Percentiles rank a stretch among this genome's conserved stretches.
Conservation (phyloP, 2,888 invertebrate species). For the Cephus pulcher region DNA sequence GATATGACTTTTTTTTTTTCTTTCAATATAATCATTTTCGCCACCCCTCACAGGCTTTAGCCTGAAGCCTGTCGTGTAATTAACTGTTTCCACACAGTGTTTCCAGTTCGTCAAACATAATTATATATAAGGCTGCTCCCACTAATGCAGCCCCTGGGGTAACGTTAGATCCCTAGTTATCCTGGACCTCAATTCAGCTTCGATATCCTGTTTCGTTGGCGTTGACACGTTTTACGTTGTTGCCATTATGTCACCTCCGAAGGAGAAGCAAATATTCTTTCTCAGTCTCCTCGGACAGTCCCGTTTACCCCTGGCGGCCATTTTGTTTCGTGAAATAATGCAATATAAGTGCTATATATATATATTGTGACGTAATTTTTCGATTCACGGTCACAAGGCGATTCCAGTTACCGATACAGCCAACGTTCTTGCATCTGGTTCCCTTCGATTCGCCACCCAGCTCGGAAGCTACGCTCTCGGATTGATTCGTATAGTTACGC, state of each 20-base stretch:
- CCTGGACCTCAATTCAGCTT: background rate
- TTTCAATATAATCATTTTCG: background rate
- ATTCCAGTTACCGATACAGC: too few relatives aligned
- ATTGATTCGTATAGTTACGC: too few relatives aligned
- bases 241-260: background rate
- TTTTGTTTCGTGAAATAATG: background rate
- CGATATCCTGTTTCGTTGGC: background rate
- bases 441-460: too few relatives aligned
- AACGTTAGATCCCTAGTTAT: background rate
- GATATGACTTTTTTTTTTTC: background rate
- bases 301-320: background rate
- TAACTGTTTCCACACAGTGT: conserved; percentile 17
- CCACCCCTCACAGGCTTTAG: background rate
- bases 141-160: conserved; percentile 20
- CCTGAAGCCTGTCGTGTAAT: conserved; percentile 9
- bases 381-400: too few relatives aligned
- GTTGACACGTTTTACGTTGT: background rate
- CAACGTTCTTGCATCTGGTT: too few relatives aligned
- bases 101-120: conserved; percentile 26
- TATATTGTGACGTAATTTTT: too few relatives aligned
- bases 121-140: conserved; percentile 15
- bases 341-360: background rate
- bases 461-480: too few relatives aligned
- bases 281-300: too few relatives aligned
- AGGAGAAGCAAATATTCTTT: background rate